Conservation (phyloP, 2,113 vertebrate species). For the Mus musculus region DNA sequence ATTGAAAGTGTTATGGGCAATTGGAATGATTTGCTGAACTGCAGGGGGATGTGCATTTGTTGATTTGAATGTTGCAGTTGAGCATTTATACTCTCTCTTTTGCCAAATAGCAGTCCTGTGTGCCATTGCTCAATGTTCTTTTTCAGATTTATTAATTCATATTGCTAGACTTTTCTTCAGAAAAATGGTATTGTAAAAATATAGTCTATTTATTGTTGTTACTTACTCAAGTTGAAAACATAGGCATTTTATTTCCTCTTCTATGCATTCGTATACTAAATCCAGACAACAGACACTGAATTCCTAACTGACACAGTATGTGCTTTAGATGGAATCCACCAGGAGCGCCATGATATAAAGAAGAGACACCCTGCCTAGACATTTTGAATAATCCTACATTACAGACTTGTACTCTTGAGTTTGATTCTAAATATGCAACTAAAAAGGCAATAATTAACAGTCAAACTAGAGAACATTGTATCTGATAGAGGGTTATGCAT, state of each 20-base stretch:
- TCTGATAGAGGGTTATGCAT: background rate
- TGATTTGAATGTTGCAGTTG: slow-evolving; percentile 44
- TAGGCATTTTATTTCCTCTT: background rate
- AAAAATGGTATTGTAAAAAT: background rate
- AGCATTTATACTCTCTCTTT: background rate
- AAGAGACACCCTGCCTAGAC: background rate
- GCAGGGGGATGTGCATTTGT: background rate
- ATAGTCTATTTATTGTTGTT: background rate
- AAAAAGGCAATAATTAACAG: background rate
- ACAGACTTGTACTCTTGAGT: background rate
- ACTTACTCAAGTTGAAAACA: background rate
- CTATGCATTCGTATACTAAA: background rate
- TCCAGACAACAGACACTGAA: background rate
- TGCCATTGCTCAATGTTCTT: background rate
- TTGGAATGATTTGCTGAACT: slow-evolving; percentile 53
- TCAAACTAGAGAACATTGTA: background rate
- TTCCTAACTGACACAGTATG: background rate
- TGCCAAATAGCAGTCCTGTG: background rate
- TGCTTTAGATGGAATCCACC: background rate
- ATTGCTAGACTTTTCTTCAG: background rate
- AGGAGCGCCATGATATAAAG: background rate
- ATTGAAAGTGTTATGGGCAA: slow-evolving; percentile 11
- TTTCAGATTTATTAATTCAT: slow-evolving; percentile 48
- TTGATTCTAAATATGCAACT: background rate
- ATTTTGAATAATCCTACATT: background rate